These are phyloP conservation scores for Xiphophorus hellerii DNA, from an alignment of 2,113 vertebrate genomes.

Conservation along the genomic window DNA sequence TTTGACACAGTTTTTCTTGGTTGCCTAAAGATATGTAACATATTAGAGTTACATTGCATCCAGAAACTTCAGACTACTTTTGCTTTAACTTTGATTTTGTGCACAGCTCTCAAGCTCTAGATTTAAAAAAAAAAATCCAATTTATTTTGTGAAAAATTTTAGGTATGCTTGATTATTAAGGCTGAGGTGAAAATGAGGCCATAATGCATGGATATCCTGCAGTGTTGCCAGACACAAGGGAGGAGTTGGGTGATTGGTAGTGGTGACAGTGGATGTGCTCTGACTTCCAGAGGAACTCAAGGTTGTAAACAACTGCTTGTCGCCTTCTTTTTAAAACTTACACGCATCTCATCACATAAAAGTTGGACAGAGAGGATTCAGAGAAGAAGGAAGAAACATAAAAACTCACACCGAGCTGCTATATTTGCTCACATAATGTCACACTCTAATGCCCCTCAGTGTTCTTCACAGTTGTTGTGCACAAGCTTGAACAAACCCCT, in stretches of 20 bases:
- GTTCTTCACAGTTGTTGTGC: constrained; percentile 34
- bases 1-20: neutral
- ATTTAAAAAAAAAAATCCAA: constrained; percentile 15
- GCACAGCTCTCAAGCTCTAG: neutral
- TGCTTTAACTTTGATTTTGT: constrained; percentile 4
- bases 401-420: constrained; percentile 15
- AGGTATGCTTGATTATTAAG: constrained; percentile 32
- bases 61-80: constrained; percentile 1
- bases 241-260: constrained; percentile 48
- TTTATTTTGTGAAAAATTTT: constrained; percentile 6
- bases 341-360: constrained; percentile 39
- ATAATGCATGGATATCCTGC: constrained; percentile 13
- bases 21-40: neutral
- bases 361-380: constrained; percentile 52
- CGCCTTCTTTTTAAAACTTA: constrained; percentile 39
- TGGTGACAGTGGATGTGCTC: constrained; percentile 15
- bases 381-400: constrained; percentile 24
- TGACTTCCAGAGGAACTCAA: constrained; percentile 39
- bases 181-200: constrained; percentile 21
- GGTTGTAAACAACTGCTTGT: constrained; percentile 32
- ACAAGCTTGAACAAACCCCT: constrained; percentile 12
- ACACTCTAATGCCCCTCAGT: constrained; percentile 31
- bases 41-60: neutral
- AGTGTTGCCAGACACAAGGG: constrained; percentile 19
- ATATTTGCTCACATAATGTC: constrained; percentile 40